Evolutionary conservation across 2,113 vertebrate genomes (phyloP), one percentile per base, ranked within the genome.

Genomic region (Oplegnathus fasciatus): DNA sequence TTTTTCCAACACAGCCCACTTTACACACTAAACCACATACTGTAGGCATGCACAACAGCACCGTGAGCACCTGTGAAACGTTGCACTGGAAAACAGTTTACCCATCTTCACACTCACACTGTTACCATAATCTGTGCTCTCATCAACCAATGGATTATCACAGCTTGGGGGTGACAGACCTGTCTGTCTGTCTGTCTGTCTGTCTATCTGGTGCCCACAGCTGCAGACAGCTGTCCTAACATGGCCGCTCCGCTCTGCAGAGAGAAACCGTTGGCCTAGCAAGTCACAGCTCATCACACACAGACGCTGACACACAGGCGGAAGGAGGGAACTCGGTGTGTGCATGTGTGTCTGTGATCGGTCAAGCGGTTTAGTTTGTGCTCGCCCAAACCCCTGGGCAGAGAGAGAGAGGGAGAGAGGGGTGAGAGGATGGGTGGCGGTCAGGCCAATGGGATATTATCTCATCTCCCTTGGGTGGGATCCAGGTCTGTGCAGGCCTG

Each of bases 251-350:
- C 40, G 42, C 74, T 87, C 78, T 34, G 66, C 10, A 46, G 64
- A 70, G 64, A 70, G 64, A 81, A 88, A 85, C 77, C 46, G n/a
- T 52, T 50, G 74, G 69, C 80, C 74, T 52, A 28, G 72, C 67
- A 26, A 74, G 78, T 89, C 92, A 92, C 92, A 89, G 89, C 85
- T 91, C 92, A 89, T 90, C 91, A 91, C 89, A 87, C 92, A 93
- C 77, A 88, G 67, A 84, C 84, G 86, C 74, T 87, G 79, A 83
- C 88, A 84, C 85, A 80, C 73, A 61, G 61, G 75, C 58, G 58
- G 88, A 91, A 91, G 85, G 73, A 90, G 84, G 78, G 87, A 82
- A 83, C 72, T 77, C 17, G 13, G 42, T 52, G 75, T 37, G 81
- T 83, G 70, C 66, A 6, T 72, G 79, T 80, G 87, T 64, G 52